Conservation (phyloP, 2,113 vertebrate species). For the Lophius piscatorius region DNA sequence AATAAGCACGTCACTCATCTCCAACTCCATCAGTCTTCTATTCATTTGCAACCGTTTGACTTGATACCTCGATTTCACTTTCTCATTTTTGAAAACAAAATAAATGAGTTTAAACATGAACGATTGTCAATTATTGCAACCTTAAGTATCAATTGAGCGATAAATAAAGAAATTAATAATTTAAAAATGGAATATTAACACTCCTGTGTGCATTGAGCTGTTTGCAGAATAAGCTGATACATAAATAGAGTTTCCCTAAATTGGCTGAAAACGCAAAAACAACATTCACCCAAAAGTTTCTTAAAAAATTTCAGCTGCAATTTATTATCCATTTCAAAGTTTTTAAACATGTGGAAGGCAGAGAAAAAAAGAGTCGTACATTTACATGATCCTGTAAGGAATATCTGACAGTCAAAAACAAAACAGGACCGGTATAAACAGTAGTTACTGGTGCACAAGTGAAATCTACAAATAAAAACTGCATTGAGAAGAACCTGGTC, state of each 20-base stretch:
- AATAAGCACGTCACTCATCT: slow-evolving; percentile 11
- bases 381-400: slow-evolving; percentile 32
- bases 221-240: no score
- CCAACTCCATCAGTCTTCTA: background rate
- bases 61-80: slow-evolving; percentile 27
- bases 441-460: slow-evolving; percentile 6
- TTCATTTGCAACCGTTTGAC: slow-evolving; percentile 4
- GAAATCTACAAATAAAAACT: slow-evolving; percentile 58
- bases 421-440: slow-evolving; percentile 14
- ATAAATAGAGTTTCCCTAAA: background rate
- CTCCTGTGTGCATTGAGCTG: no score
- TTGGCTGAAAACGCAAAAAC: background rate
- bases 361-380: slow-evolving; percentile 10
- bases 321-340: slow-evolving; percentile 57
- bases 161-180: no score
- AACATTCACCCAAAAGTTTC: slow-evolving; percentile 1
- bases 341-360: slow-evolving; percentile 19
- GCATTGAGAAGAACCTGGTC: background rate
- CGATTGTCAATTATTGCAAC: no score
- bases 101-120: slow-evolving; percentile 9
- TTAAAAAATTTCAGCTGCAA: slow-evolving; percentile 45
- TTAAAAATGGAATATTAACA: no score
- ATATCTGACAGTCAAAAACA: slow-evolving; percentile 30
- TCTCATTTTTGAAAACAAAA: no score
- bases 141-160: no score